Conservation (phyloP, 2,797 vertebrate genomes). For the Anguilla obscura region DNA sequence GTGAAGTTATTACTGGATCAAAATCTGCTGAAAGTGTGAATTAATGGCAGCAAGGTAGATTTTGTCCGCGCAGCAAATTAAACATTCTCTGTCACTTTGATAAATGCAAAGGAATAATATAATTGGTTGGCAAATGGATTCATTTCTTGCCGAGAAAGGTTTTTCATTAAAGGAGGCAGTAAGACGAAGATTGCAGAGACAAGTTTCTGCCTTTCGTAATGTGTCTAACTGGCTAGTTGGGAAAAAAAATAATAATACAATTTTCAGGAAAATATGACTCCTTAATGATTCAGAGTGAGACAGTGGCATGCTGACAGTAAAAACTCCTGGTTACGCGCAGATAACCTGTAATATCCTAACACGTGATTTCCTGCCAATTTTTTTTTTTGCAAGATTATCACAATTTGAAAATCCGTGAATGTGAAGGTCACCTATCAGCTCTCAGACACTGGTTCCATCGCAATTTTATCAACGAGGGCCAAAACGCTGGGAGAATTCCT, state of each 20-base stretch:
- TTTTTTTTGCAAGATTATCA: background rate
- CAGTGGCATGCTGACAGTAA: background rate
- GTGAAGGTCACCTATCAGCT: too few relatives aligned
- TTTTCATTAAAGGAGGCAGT: slow-evolving; percentile 50
- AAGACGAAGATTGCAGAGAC: background rate
- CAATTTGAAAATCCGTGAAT: background rate
- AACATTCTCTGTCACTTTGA: slow-evolving; percentile 23
- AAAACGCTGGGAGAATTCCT: background rate
- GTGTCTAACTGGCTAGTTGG: background rate
- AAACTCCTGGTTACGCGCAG: too few relatives aligned
- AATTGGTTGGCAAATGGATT: slow-evolving; percentile 45
- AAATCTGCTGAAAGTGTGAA: slow-evolving; percentile 31
- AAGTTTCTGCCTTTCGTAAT: slow-evolving; percentile 9
- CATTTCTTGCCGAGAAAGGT: slow-evolving; percentile 60
- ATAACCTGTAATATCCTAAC: background rate
- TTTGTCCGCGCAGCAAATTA: slow-evolving; percentile 17
- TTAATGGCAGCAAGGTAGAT: slow-evolving; percentile 27
- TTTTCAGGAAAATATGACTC: background rate
- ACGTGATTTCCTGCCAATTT: background rate
- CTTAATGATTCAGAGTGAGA: background rate
- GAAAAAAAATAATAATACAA: background rate
- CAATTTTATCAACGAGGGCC: background rate
- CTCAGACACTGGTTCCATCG: background rate
- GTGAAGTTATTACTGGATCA: slow-evolving; percentile 38
- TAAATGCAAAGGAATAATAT: slow-evolving; percentile 26